phyloP scores from a whole-genome alignment of 53 echinoderm and acorn worm species.

The Holothuria scabra region DNA sequence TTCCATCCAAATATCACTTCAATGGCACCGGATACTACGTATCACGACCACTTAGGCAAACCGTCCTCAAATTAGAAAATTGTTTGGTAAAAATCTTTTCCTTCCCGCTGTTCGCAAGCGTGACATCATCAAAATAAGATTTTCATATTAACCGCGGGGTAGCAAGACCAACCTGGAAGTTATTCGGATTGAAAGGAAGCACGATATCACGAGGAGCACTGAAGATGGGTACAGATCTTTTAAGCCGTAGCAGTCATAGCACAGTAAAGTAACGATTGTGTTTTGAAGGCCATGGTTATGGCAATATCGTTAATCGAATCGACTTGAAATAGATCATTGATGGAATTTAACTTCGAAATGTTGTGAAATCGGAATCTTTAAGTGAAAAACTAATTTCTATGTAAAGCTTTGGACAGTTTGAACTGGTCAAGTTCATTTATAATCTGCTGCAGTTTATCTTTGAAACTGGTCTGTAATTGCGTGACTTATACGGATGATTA shows the following conservation, averaged over 20 bases:
- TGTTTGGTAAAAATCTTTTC: conserved; percentile 22
- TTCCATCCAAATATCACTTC: not conserved
- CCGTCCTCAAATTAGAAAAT: conserved; percentile 25
- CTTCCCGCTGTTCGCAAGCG: conserved; percentile 20
- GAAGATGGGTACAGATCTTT: not conserved
- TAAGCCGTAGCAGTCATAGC: not conserved
- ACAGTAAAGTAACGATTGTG: not conserved
- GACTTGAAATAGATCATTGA: no score
- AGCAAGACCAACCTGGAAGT: conserved; percentile 18
- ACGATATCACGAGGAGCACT: no score
- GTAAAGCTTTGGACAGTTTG: no score
- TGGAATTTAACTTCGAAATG: no score
- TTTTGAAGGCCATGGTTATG: no score
- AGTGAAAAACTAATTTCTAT: no score
- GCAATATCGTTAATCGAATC: no score
- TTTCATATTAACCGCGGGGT: conserved; percentile 9
- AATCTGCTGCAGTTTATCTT: no score
- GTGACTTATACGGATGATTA: no score
- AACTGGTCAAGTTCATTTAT: no score
- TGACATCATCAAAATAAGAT: conserved; percentile 26
- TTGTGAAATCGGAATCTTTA: no score
- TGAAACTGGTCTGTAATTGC: no score
- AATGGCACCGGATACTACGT: conserved; percentile 29
- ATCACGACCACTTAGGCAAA: conserved; percentile 37
- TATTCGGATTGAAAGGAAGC: not conserved